Evolutionary conservation across 2,113 vertebrate genomes (phyloP), one percentile per base, ranked within the genome.

Genomic region (Phalacrocorax brasilianus): DNA sequence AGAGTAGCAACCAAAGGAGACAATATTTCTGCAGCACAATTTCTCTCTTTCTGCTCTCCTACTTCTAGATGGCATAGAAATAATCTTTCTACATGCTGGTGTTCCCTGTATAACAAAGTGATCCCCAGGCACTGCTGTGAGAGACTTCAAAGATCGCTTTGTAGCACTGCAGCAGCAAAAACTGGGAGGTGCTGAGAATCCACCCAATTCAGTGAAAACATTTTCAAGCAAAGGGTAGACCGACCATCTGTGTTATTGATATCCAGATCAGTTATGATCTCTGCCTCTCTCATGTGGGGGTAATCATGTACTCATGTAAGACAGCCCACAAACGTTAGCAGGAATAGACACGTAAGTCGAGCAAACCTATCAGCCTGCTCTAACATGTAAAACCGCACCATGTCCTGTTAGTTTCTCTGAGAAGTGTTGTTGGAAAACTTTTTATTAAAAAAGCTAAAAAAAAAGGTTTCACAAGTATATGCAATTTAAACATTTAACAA

Each of bases 321-420:
- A 66, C 12, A 86, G n/a, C 22, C 32, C 55, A 68, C 27, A 78
- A 23, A 79, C 23, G 27, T n/a, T 26, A 63, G 23, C 35, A 72
- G 62, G 38, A 92, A 82, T 11, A 93, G 30, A 42, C 7, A 12
- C 5, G 30, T 21, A 35, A 77, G 38, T 32, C 3, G 2, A 78
- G 30, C 7, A 81, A 85, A 63, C 27, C 22, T 67, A 47, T 40
- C 15, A 71, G 32, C 20, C 21, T 27, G 59, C 11, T 38, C 4
- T 33, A 59, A 59, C 5, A 38, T 7, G 2, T 18, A 56, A 75
- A 89, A 47, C 12, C 38, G 4, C 1, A 1, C 17, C 2, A 3
- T 23, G 53, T 61, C 44, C 58, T 65, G 6, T 59, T 83, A 59
- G 26, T 75, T 94, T 68, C 33, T 85, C 30, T 28, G 11, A 84